Conservation (phyloP, 2,888 invertebrate genomes). For the Callosobruchus maculatus region DNA sequence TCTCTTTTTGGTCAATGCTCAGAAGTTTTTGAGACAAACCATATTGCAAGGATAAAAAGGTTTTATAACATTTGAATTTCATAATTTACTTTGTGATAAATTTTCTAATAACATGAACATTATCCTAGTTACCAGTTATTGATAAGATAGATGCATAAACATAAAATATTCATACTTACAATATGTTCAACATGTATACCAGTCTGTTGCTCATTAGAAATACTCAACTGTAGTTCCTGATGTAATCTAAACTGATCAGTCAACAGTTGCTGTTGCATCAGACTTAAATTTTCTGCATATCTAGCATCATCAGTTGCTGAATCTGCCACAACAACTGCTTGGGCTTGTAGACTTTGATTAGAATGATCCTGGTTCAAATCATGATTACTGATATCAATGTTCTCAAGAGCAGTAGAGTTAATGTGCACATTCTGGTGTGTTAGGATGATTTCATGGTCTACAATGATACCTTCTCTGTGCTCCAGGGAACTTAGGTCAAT, state of each 20-base stretch:
- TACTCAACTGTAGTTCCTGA: conserved; percentile 27
- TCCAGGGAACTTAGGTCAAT: conserved; percentile 39
- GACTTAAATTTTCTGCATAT: conserved; percentile 37
- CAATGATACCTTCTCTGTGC: conserved; percentile 38
- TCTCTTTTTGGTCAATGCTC: no score
- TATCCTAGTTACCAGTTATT: no score
- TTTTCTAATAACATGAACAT: no score
- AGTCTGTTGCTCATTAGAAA: conserved; percentile 12
- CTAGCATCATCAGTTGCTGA: conserved; percentile 26
- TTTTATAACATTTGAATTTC: no score
- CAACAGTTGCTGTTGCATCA: conserved; percentile 38
- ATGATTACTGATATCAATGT: conserved; percentile 41
- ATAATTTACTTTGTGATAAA: no score
- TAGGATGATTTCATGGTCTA: conserved; percentile 41
- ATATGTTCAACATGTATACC: conserved; percentile 14
- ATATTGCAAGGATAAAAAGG: no score
- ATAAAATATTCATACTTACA: conserved; percentile 11
- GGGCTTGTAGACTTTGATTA: conserved; percentile 38
- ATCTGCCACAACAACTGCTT: conserved; percentile 34
- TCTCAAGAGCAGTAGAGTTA: conserved; percentile 37
- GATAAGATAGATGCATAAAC: not conserved
- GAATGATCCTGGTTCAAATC: conserved; percentile 42
- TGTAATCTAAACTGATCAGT: conserved; percentile 34
- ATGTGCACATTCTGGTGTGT: conserved; percentile 37
- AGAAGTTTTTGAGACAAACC: no score